Evolutionary conservation across 2,113 vertebrate species (phyloP).

Genomic region (Chaenogobius annularis): DNA sequence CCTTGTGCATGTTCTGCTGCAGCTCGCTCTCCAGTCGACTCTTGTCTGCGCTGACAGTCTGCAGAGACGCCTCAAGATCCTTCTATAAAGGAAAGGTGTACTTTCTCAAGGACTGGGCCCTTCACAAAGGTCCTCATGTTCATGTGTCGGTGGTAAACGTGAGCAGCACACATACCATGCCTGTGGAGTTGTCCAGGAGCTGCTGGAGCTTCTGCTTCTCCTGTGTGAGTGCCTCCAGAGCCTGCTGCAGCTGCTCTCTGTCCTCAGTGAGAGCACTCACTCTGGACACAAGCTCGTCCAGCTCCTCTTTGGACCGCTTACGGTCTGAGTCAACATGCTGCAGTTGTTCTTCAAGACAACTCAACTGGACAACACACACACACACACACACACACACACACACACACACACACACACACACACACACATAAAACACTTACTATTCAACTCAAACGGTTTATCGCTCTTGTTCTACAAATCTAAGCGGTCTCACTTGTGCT

Average conservation of each 20-base stretch:
- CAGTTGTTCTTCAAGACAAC: slow-evolving; percentile 17
- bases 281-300: slow-evolving; percentile 30
- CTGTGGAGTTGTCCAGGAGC: slow-evolving; percentile 28
- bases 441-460: too few species aligned
- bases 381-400: too few species aligned
- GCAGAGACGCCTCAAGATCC: slow-evolving; percentile 10
- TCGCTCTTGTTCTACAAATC: not conserved
- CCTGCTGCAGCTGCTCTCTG: slow-evolving; percentile 26
- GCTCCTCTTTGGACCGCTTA: slow-evolving; percentile 15
- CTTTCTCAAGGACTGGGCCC: not conserved
- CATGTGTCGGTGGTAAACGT: not conserved
- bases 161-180: not conserved
- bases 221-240: slow-evolving; percentile 19
- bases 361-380: not conserved
- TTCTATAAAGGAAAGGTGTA: not conserved
- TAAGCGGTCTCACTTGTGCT: slow-evolving; percentile 12
- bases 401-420: too few species aligned
- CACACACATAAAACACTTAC: too few species aligned
- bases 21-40: slow-evolving; percentile 33
- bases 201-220: slow-evolving; percentile 25
- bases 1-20: slow-evolving; percentile 12
- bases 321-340: slow-evolving; percentile 23
- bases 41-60: slow-evolving; percentile 25
- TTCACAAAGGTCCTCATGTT: not conserved
- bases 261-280: slow-evolving; percentile 28